Evolutionary conservation across 2,797 vertebrate species (phyloP).

Genomic region (Anabacerthia variegaticeps): DNA sequence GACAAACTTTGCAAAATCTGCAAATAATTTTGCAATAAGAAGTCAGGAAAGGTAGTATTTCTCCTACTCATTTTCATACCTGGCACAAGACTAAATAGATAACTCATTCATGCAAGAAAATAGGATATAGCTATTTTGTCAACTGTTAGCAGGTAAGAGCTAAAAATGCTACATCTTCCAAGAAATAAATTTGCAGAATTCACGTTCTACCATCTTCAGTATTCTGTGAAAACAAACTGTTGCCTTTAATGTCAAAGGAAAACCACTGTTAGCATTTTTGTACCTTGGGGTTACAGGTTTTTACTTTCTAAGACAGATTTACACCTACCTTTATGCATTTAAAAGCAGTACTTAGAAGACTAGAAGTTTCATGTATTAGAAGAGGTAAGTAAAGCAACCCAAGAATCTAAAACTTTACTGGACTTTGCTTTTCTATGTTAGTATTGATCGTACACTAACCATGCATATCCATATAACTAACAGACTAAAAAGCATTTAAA

Average conservation of each 20-base stretch:
- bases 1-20: not conserved
- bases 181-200: not conserved
- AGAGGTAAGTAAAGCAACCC: conserved; percentile 19
- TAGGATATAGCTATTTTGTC: not conserved
- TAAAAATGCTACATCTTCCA: conserved; percentile 3
- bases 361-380: conserved; percentile 13
- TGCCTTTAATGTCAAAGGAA: not conserved
- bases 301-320: conserved; percentile 27
- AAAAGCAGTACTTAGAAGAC: conserved; percentile 11
- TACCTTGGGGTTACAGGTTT: not conserved
- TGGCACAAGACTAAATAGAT: not conserved
- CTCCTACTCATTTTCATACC: not conserved
- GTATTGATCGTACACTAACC: conserved; percentile 41
- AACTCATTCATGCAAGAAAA: not conserved
- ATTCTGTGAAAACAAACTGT: conserved; percentile 29
- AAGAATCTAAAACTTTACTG: conserved; percentile 33
- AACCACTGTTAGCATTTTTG: not conserved
- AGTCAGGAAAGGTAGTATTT: not conserved
- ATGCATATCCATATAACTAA: conserved; percentile 52
- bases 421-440: conserved; percentile 27
- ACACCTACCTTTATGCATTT: conserved; percentile 60
- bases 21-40: too few species aligned
- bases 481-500: conserved; percentile 29
- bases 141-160: not conserved
- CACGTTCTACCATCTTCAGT: not conserved